phyloP scores from a whole-genome alignment of 2,888 invertebrate species.

The Disparrhopalites patrizii region DNA sequence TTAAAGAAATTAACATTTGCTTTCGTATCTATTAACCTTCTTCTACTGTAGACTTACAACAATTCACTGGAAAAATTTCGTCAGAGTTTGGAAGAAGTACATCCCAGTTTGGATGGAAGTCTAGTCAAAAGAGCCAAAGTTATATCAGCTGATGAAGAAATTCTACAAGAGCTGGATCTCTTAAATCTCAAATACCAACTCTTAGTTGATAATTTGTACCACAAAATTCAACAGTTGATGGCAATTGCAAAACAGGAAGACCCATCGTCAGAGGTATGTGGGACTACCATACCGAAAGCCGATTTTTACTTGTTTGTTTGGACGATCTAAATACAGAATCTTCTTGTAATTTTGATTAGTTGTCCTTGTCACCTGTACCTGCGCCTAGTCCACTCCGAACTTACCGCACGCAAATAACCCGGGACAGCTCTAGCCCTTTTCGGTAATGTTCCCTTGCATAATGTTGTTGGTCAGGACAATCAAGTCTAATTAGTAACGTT shows the following conservation, averaged over 20 bases:
- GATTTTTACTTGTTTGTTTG: not conserved
- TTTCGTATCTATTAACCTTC: constrained; percentile 10
- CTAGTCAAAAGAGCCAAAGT: constrained; percentile 50
- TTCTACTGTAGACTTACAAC: constrained; percentile 69
- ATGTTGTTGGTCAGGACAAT: too few species aligned
- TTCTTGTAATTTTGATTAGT: constrained; percentile 23
- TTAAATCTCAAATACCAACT: constrained; percentile 75
- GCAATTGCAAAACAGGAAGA: constrained; percentile 65
- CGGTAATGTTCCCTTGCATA: constrained; percentile 28
- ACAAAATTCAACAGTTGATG: constrained; percentile 64
- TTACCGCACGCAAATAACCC: constrained; percentile 41
- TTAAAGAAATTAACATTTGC: not conserved
- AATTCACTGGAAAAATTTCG: constrained; percentile 78
- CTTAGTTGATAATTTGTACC: constrained; percentile 65
- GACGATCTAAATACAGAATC: not conserved
- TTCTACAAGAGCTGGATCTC: constrained; percentile 72
- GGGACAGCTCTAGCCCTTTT: constrained; percentile 43
- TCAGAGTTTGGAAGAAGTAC: constrained; percentile 73
- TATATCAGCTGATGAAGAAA: constrained; percentile 65
- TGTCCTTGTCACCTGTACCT: constrained; percentile 43
- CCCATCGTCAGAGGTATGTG: constrained; percentile 70
- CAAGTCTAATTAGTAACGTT: too few species aligned
- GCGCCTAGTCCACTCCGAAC: constrained; percentile 49
- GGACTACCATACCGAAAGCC: not conserved
- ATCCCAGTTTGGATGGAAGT: constrained; percentile 70